Evolutionary conservation across 1,140 invertebrate genomes (phyloP), one percentile per base, ranked within the genome.

Genomic region (Paramacrobiotus metropolitanus): DNA sequence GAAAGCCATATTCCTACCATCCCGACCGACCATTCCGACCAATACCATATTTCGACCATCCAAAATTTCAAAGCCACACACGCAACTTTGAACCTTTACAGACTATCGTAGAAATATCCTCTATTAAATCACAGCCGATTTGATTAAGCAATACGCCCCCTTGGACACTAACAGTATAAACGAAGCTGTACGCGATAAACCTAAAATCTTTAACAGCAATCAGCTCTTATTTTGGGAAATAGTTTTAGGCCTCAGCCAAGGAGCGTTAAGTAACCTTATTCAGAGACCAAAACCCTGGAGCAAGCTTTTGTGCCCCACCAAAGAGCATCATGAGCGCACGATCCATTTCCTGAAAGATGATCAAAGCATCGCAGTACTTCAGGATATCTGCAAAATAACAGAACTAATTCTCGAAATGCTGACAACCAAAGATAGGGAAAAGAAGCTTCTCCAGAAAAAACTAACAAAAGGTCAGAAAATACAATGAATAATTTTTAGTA

Each of bases 161-260:
- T 24, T 55, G 48, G 48, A 55, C 48, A 55, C 48, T 15, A 24
- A 55, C 48, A 24, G 15, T 4, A 24, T 55, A 9, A 55, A 15
- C 15, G 15, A 24, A 15, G 48, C 48, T 15, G 48, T 55, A 4
- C 15, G 48, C 4, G 15, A 15, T 24, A 55, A 92, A 65, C 76
- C 98, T 44, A 93, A 87, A 67, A 90, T 95, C 73, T 96, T 95
- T 76, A 96, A 91, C 60, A 97, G 98, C 68, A 96, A 90, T 64
- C 95, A 99, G 75, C 80, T 93, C 63, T 76, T 98, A 55, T 98
- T 99, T 71, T 94, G 94, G 21, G 94, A 98, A 72, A 90, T 86
- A 1, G 91, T 99, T 18, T 77, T 98, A 44, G 94, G 94, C 0
- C 75, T 99, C 44, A 96, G 91, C 0, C 88, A 93, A 72, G 91